A percentile compares a stretch with the other conserved stretches of the same genome.
Evolutionary conservation across 1,140 invertebrate species (phyloP).

Genomic region (Harlomillsia oculata): DNA sequence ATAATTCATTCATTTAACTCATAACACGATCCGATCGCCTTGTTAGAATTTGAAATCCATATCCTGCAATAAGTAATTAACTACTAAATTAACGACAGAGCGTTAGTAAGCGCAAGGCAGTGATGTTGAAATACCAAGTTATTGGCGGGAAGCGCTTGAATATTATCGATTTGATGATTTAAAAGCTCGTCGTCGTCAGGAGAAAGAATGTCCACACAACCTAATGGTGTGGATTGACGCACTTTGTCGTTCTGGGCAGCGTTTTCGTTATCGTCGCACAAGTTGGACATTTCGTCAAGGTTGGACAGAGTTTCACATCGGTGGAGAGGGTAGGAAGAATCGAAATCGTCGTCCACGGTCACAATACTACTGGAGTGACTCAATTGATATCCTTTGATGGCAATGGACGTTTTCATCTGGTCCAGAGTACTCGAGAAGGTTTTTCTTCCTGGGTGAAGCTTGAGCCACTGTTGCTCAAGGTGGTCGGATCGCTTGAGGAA

Average conservation of each 20-base stretch:
- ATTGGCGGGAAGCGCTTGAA: no score
- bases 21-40: no score
- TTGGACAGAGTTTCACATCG: constrained; percentile 23
- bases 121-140: no score
- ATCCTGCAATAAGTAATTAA: no score
- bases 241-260: background rate
- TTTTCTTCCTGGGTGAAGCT: constrained; percentile 38
- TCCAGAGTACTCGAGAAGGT: background rate
- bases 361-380: constrained; percentile 28
- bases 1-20: no score
- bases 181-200: constrained; percentile 9
- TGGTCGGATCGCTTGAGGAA: constrained; percentile 73
- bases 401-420: constrained; percentile 16
- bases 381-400: constrained; percentile 25
- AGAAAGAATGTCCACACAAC: background rate
- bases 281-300: constrained; percentile 19
- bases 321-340: constrained; percentile 18
- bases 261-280: constrained; percentile 23
- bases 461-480: constrained; percentile 70
- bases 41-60: no score
- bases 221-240: background rate
- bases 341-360: constrained; percentile 22
- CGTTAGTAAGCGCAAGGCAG: no score
- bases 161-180: no score
- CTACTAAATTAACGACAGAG: no score